phyloP scores from a whole-genome alignment of 2,113 vertebrate species.

The Calyptommatus sinebrachiatus region DNA sequence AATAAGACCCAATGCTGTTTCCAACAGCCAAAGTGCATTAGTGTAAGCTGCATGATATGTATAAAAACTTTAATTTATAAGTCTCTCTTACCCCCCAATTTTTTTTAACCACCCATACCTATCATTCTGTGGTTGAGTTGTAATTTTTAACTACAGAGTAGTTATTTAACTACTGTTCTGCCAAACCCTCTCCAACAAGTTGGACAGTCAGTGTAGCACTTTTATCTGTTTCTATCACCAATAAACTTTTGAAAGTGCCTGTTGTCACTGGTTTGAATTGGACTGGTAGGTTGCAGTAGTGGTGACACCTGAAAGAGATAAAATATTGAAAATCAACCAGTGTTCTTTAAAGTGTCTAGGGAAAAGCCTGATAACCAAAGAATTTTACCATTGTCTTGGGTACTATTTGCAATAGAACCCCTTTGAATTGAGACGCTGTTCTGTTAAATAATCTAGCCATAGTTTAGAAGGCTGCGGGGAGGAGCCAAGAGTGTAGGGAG shows the following conservation, averaged over 20 bases:
- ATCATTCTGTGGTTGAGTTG: slow-evolving; percentile 11
- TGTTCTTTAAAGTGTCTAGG: not conserved
- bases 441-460: no score
- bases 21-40: slow-evolving; percentile 59
- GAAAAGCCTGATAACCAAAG: not conserved
- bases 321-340: not conserved
- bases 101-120: slow-evolving; percentile 53
- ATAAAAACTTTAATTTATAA: slow-evolving; percentile 54
- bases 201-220: slow-evolving; percentile 76
- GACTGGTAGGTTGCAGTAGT: slow-evolving; percentile 93
- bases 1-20: slow-evolving; percentile 60
- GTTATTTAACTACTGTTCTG: slow-evolving; percentile 37
- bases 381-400: not conserved
- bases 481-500: no score
- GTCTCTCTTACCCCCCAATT: slow-evolving; percentile 63
- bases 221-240: slow-evolving; percentile 77
- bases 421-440: no score
- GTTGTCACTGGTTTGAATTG: slow-evolving; percentile 82
- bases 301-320: slow-evolving; percentile 76
- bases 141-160: slow-evolving; percentile 8
- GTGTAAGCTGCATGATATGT: slow-evolving; percentile 55
- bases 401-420: not conserved
- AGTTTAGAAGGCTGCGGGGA: no score
- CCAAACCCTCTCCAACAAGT: slow-evolving; percentile 82
- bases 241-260: slow-evolving; percentile 77